Conservation (phyloP, 2,797 vertebrate species). For the Sciaenops ocellatus region DNA sequence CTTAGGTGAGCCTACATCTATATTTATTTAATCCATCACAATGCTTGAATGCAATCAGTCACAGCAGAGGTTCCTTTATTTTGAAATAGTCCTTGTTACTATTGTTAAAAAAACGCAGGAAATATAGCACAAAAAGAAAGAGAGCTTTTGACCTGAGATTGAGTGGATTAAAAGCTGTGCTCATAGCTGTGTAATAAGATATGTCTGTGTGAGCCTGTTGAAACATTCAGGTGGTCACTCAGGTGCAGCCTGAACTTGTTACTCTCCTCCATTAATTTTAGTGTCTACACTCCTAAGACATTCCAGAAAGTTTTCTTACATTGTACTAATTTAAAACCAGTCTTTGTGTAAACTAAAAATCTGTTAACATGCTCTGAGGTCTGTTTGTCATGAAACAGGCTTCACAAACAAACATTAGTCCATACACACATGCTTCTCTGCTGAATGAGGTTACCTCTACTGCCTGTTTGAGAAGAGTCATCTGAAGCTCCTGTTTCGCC, state of each 20-base stretch:
- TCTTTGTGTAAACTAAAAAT: neutral
- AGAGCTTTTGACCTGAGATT: no score
- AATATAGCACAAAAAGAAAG: no score
- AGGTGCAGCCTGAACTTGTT: neutral
- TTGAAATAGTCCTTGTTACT: no score
- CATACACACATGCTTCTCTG: neutral
- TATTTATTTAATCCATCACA: neutral
- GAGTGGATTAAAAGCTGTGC: no score
- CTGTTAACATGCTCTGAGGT: neutral
- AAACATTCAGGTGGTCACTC: no score
- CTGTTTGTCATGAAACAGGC: no score
- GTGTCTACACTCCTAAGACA: neutral
- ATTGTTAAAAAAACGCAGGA: no score
- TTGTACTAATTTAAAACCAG: neutral
- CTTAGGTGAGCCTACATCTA: neutral
- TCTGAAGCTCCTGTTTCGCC: conserved; percentile 94
- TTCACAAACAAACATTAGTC: no score
- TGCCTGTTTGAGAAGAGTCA: conserved; percentile 96
- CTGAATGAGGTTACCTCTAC: conserved; percentile 89
- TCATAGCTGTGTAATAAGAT: neutral
- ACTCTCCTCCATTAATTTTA: neutral
- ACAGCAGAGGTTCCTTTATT: neutral
- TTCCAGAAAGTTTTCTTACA: neutral
- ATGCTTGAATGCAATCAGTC: neutral
- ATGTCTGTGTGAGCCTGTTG: neutral